Evolutionary conservation across 2,797 vertebrate species (phyloP).

Genomic region (Sciurus vulgaris): DNA sequence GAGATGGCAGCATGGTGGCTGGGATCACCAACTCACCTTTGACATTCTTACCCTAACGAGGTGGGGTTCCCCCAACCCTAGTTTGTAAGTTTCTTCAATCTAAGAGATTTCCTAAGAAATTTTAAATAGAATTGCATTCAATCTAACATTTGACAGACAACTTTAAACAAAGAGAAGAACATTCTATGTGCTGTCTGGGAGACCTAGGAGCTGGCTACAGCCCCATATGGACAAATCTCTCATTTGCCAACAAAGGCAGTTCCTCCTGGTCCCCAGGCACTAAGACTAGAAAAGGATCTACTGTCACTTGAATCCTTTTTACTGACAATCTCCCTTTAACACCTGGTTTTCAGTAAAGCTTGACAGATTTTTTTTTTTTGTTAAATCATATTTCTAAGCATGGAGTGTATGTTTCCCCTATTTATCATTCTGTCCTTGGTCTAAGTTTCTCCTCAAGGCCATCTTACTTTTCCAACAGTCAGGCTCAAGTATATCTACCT

Average conservation of each 20-base stretch:
- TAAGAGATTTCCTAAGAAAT: background rate
- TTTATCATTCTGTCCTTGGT: conserved; percentile 88
- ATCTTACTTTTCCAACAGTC: conserved; percentile 84
- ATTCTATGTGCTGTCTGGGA: conserved; percentile 25
- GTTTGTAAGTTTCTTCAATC: background rate
- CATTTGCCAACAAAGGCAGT: conserved; percentile 52
- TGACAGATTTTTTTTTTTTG: conserved; percentile 84
- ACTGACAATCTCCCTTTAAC: conserved; percentile 84
- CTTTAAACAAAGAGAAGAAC: background rate
- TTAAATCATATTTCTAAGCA: conserved; percentile 85
- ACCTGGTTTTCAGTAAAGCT: conserved; percentile 81
- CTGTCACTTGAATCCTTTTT: conserved; percentile 73
- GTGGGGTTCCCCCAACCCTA: fast-evolving
- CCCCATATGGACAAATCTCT: conserved; percentile 38
- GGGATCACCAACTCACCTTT: background rate
- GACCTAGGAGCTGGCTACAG: background rate
- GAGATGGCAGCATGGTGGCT: background rate
- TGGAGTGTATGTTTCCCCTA: conserved; percentile 77
- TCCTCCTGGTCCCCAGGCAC: conserved; percentile 46
- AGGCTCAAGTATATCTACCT: conserved; percentile 84
- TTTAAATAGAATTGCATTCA: conserved; percentile 41
- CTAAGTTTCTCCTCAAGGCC: conserved; percentile 87
- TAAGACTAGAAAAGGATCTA: conserved; percentile 58
- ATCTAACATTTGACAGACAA: conserved; percentile 42
- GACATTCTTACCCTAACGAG: fast-evolving